Evolutionary conservation across 2,797 vertebrate species (phyloP), one percentile per base, ranked within the genome.

Genomic region (Halcyon badia): DNA sequence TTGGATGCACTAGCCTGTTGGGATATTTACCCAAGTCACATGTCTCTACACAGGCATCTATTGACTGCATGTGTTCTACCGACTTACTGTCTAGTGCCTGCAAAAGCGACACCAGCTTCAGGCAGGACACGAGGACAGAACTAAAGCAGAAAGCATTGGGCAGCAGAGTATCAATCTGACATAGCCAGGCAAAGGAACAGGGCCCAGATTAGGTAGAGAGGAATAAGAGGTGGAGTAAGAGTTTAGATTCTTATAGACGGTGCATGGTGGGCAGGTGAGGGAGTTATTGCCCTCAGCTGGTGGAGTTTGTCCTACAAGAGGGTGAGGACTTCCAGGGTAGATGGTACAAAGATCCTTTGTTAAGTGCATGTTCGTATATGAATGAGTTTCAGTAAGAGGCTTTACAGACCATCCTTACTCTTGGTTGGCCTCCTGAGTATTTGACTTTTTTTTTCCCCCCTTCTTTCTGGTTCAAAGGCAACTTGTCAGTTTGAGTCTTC

Each of bases 381-480:
- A 71, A 41, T 3, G 3, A 5, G 5, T 62, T 31, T 17, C 30
- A 25, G 9, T 21, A 79, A 72, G 31, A 52, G 6, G n/a, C 2
- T 87, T 87, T 48, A 62, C 11, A 83, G 28, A 12, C 17, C 9
- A 16, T 44, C 18, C 21, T 35, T 83, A 48, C 28, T 76, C 51
- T 78, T 24, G 12, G 46, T 18, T 46, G 17, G 15, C n/a, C 17
- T 62, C 35, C n/a, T 21, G 31, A 21, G 4, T 60, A 51, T 90
- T 3, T 78, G 26, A 61, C 14, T 28, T 56, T 20, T 41, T 49
- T 41, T 69, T 41, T 68, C 24, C 82, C 21, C 82, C 20, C 11
- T 14, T 84, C 57, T 77, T 90, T 95, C 73, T n/a, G 48, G 21
- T 90, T 87, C 14, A 10, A 93, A 99, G 99, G 99, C 99, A 44